These are phyloP conservation scores for Eustalomyia histrio DNA, from an alignment of 2,888 invertebrate genomes.

Conservation along the genomic window DNA sequence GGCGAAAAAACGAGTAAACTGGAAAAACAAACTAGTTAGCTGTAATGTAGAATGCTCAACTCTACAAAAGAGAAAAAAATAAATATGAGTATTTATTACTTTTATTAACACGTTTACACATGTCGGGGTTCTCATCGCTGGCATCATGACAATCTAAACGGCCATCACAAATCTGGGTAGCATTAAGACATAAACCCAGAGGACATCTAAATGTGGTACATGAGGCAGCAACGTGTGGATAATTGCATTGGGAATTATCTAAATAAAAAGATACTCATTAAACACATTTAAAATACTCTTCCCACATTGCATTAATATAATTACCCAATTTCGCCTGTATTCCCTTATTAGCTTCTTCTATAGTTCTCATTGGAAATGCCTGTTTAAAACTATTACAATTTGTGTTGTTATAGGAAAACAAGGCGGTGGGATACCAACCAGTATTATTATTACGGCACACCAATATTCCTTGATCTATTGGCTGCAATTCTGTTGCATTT, in stretches of 20 bases:
- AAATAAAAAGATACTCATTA: background rate
- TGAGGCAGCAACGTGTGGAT: slow-evolving; percentile 65
- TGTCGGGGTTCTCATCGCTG: slow-evolving; percentile 82
- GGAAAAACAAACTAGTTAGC: too few species aligned
- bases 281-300: too few species aligned
- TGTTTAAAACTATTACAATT: slow-evolving; percentile 79
- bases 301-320: background rate
- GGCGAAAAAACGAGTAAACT: too few species aligned
- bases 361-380: slow-evolving; percentile 70
- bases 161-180: slow-evolving; percentile 84
- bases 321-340: slow-evolving; percentile 75
- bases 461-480: slow-evolving; percentile 84
- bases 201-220: slow-evolving; percentile 85
- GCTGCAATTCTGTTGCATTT: slow-evolving; percentile 68
- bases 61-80: too few species aligned
- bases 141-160: slow-evolving; percentile 85
- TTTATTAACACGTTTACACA: slow-evolving; percentile 71
- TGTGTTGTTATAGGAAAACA: slow-evolving; percentile 82
- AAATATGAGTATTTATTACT: slow-evolving; percentile 60
- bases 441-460: slow-evolving; percentile 82
- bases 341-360: slow-evolving; percentile 70
- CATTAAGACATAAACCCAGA: slow-evolving; percentile 84
- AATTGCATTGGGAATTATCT: slow-evolving; percentile 74
- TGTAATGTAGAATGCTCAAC: too few species aligned
- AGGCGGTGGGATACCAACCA: slow-evolving; percentile 87